A percentile compares a stretch with the other conserved stretches of the same genome.
phyloP scores from a whole-genome alignment of 2,888 invertebrate genomes.

The Drosophila ustulata region DNA sequence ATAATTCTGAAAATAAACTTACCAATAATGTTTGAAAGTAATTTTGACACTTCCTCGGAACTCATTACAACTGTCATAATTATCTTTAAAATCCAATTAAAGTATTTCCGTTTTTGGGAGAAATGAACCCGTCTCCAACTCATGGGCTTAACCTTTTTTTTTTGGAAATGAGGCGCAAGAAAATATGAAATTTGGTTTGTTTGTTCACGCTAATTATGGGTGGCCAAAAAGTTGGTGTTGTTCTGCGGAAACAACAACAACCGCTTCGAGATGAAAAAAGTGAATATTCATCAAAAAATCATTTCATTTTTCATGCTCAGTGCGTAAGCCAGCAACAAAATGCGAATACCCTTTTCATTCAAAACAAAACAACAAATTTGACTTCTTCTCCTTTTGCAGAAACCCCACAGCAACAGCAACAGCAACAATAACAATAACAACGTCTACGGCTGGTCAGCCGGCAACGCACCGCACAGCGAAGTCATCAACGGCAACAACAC shows the following conservation, averaged over 20 bases:
- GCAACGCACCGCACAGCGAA: conserved; percentile 43
- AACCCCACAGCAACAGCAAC: conserved; percentile 61
- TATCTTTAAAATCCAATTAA: conserved; percentile 52
- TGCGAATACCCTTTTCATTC: conserved; percentile 57
- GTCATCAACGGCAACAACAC: conserved; percentile 45
- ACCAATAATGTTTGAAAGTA: too few relatives aligned
- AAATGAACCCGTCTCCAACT: conserved; percentile 19
- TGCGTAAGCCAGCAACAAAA: conserved; percentile 45
- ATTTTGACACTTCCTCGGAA: not conserved
- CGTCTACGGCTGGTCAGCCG: conserved; percentile 62
- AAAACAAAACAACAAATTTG: conserved; percentile 43
- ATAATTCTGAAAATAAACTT: too few relatives aligned
- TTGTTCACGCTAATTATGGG: conserved; percentile 63
- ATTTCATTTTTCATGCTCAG: conserved; percentile 63
- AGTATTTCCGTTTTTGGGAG: conserved; percentile 20
- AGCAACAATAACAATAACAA: conserved; percentile 46
- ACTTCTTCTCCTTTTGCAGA: conserved; percentile 54
- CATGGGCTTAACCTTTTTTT: conserved; percentile 16
- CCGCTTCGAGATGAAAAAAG: conserved; percentile 13
- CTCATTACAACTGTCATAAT: conserved; percentile 29
- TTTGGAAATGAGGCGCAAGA: conserved; percentile 22
- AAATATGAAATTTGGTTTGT: conserved; percentile 52
- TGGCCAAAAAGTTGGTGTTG: conserved; percentile 22
- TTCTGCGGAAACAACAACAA: conserved; percentile 17
- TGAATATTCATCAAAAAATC: conserved; percentile 65